Base-by-base conservation (phyloP, 2,888 invertebrate genomes). In the Chalcosyrphus nemorum region DNA sequence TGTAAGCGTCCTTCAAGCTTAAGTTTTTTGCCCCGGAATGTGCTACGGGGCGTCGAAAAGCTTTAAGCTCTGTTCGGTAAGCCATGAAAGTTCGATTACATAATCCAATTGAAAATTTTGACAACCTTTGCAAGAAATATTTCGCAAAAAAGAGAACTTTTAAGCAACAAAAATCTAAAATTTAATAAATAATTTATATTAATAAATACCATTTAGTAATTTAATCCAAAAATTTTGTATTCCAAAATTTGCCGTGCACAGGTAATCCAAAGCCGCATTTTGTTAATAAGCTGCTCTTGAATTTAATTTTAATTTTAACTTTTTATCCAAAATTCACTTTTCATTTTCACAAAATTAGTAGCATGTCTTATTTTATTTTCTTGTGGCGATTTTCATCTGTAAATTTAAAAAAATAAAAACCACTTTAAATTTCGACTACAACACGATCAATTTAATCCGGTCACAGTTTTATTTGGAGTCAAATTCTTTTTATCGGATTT, bases 211-310 rank as follows among this genome's bases (percentile, higher is more conserved):
- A 27, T n/a, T n/a, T 59, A 3, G 21, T 32, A 43, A 27, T 61
- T 70, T 35, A 57, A 77, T 78, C 77, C 77, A 71, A 63, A 61
- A 35, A 43, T 15, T n/a, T n/a, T 7, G 52, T 63, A 70, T 71
- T 71, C 63, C 71, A 78, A 56, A 29, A 27, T 11, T 52, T 19
- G 19, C 9, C 2, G 19, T 38, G n/a, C 50, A 17, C 52, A 5
- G 38, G 11, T 72, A 59, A 72, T 72, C 78, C 78, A 65, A 59
- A 5, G 24, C 11, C 9, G 32, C 71, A 78, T 57, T 78, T 43
- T 19, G 2, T 13, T n/a, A n/a, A n/a, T n/a, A n/a, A n/a, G n/a
- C 11, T 13, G 4, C 6, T 24, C 0, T 13, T 5, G 41, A 6
- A 15, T 6, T 29, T 27, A 1, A 9, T 52, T 13, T 24, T 32